Percentiles rank a stretch among this genome's conserved stretches.
Conservation (phyloP, 2,797 vertebrate genomes). For the Xenops minutus region DNA sequence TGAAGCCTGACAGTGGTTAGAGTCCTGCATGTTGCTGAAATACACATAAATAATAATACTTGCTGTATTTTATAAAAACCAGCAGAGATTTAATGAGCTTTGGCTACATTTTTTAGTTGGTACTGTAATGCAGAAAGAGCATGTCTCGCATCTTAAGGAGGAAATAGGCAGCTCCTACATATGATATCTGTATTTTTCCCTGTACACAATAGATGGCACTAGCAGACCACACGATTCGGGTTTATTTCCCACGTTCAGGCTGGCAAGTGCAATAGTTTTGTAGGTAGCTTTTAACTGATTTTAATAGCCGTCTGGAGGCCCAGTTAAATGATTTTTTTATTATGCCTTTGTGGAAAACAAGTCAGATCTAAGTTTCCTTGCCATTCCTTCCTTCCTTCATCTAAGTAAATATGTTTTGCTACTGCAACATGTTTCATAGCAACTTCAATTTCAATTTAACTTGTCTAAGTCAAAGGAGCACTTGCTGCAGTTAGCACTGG, state of each 20-base stretch:
- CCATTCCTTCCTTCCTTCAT: background rate
- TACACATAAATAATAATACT: background rate
- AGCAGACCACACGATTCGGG: slow-evolving; percentile 11
- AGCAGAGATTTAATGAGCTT: background rate
- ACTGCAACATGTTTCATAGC: background rate
- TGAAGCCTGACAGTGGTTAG: background rate
- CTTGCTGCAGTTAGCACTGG: background rate
- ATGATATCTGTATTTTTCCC: background rate
- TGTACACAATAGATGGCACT: slow-evolving; percentile 62
- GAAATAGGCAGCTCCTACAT: background rate
- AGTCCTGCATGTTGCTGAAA: background rate
- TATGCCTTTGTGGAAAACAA: background rate
- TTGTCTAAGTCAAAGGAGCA: background rate
- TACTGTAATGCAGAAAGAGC: background rate
- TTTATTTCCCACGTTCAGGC: background rate
- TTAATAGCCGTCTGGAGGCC: slow-evolving; percentile 27
- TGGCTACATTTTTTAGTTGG: background rate
- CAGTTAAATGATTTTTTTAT: background rate
- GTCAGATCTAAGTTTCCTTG: background rate
- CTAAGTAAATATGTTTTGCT: slow-evolving; percentile 6
- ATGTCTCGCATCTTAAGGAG: background rate
- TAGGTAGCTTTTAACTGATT: slow-evolving; percentile 19
- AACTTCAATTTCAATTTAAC: background rate
- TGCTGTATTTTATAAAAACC: background rate
- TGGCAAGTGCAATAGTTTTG: background rate